Percentiles rank a stretch among this genome's conserved stretches.
phyloP scores from a whole-genome alignment of 2,888 invertebrate species.

The Orthosia cruda region DNA sequence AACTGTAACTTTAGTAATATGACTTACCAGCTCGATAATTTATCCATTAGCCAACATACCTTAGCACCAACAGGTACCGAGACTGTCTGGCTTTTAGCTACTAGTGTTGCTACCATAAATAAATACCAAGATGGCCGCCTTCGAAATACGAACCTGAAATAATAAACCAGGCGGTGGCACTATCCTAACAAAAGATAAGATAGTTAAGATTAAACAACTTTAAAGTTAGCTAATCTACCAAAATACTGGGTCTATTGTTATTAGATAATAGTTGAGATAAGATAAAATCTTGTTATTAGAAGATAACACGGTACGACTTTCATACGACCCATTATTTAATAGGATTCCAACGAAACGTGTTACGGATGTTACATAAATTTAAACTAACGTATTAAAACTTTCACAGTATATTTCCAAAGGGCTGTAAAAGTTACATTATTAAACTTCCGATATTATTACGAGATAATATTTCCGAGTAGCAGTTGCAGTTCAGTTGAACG shows the following conservation, averaged over 20 bases:
- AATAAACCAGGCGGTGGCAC: constrained; percentile 32
- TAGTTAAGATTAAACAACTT: constrained; percentile 40
- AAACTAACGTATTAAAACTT: constrained; percentile 17
- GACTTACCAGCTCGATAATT: constrained; percentile 24
- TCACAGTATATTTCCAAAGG: constrained; percentile 21
- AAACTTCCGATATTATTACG: constrained; percentile 28
- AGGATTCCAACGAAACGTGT: constrained; percentile 8
- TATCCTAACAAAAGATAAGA: constrained; percentile 46
- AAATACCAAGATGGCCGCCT: constrained; percentile 47
- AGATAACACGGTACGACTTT: constrained; percentile 34
- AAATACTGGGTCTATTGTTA: constrained; percentile 47
- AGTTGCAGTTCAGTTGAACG: constrained; percentile 26
- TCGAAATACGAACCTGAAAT: constrained; percentile 23
- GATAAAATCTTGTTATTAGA: constrained; percentile 38
- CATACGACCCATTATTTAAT: constrained; percentile 33
- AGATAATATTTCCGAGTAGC: constrained; percentile 27
- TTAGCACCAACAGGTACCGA: constrained; percentile 39
- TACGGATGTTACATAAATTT: background rate
- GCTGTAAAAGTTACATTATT: background rate
- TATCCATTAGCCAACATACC: constrained; percentile 26
- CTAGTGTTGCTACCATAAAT: constrained; percentile 27
- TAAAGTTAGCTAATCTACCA: constrained; percentile 44
- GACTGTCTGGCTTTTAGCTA: constrained; percentile 37
- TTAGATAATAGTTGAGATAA: constrained; percentile 48
- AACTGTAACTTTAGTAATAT: background rate